These are phyloP conservation scores for Electrona antarctica DNA, from an alignment of 2,113 vertebrate species.

Conservation along the genomic window DNA sequence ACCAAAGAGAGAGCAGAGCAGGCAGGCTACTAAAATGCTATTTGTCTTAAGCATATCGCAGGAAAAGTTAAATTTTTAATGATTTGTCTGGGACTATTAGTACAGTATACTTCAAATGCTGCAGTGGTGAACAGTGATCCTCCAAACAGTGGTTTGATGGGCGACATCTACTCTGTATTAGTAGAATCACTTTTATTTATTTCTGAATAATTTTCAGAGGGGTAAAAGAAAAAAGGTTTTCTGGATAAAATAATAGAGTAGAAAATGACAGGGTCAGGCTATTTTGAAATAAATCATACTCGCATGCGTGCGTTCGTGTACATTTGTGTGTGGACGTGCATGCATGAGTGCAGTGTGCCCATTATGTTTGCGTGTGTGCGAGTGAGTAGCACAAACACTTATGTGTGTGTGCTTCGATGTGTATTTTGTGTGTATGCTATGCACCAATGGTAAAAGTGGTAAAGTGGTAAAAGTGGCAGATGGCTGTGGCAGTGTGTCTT, in stretches of 20 bases:
- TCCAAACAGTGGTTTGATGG: slow-evolving; percentile 44
- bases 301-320: background rate
- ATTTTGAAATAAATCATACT: too few relatives aligned
- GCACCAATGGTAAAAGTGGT: background rate
- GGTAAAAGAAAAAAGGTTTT: slow-evolving; percentile 33
- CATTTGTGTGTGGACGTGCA: background rate
- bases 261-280: background rate
- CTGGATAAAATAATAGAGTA: background rate
- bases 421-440: background rate
- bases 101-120: slow-evolving; percentile 49
- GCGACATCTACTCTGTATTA: slow-evolving; percentile 13
- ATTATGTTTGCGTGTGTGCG: slow-evolving; percentile 17
- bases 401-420: background rate
- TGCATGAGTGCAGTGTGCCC: slow-evolving; percentile 1
- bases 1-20: slow-evolving; percentile 40
- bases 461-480: background rate
- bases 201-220: background rate
- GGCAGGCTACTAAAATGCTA: slow-evolving; percentile 50
- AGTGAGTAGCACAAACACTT: background rate
- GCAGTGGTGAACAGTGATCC: slow-evolving; percentile 46
- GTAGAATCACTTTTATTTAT: slow-evolving; percentile 29
- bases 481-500: slow-evolving; percentile 30
- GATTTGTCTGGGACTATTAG: slow-evolving; percentile 44
- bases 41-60: slow-evolving; percentile 64
- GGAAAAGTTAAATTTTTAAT: slow-evolving; percentile 57